Base-by-base conservation (phyloP, 2,888 invertebrate genomes). In the Drosophila buzzatii region DNA sequence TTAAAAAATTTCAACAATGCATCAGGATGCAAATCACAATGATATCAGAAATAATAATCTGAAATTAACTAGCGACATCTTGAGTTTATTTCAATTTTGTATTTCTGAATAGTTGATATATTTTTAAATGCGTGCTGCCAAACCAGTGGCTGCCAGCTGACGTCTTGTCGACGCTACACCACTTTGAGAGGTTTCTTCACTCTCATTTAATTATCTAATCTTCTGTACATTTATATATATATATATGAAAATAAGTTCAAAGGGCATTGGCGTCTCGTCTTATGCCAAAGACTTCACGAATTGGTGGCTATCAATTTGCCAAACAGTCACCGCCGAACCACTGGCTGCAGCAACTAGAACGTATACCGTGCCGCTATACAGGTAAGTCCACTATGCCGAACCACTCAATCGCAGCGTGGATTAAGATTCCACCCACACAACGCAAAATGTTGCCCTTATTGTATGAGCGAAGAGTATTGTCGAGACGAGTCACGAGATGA, bases 31-130 rank as follows among this genome's bases (percentile, higher is more conserved):
- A 49, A 58, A 12, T 20, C 12, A 16, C 18, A 20, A 23, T 41
- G 1, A 23, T 42, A 86, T 90, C 86, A 82, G 79, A 85, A 79
- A 80, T 85, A 88, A 83, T 84, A 86, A 79, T 73, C 76, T 73
- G 74, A 83, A 84, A 80, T 80, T 68, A 71, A 64, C 72, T 67
- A 49, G 9, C 56, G 64, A 58, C 59, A 55, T 44, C 52, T 42
- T 58, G 7, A n/a, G 9, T 2, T 31, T 63, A 55, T 60, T 68
- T 52, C 18, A 41, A 37, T 56, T 66, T 45, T 60, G 42, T 42
- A 80, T 56, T 65, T 66, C 20, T n/a, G 31, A 10, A 42, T 62
- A 16, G 16, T 68, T 53, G 65, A 70, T 76, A 61, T 35, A 60
- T 45, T 27, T 27, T 27, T 27, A 52, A 60, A 66, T 44, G 58